Evolutionary conservation across 2,797 vertebrate species (phyloP).

Genomic region (Prunella strophiata): DNA sequence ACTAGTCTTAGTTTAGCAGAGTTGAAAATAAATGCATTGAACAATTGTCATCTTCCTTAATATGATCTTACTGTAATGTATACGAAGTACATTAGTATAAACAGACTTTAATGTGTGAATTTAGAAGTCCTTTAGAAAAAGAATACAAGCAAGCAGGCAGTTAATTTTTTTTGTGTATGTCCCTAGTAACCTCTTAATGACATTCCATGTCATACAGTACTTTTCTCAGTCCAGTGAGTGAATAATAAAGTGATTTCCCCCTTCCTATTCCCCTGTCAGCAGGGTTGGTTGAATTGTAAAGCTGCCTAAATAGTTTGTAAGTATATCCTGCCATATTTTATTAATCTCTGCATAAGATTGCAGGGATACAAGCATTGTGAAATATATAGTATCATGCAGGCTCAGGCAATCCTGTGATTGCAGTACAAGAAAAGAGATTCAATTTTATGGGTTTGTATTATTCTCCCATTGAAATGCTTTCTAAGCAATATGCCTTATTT

Average conservation of each 20-base stretch:
- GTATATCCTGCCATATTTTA: not conserved
- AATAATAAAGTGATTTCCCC: conserved; percentile 4
- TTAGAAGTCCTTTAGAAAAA: not conserved
- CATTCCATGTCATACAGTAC: not conserved
- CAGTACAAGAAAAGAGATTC: not conserved
- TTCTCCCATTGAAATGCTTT: not conserved
- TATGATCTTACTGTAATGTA: not conserved
- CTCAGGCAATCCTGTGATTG: not conserved
- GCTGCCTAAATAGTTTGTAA: not conserved
- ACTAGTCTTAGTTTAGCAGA: not conserved
- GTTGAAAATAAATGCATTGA: not conserved
- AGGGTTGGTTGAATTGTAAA: not conserved
- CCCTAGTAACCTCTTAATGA: not conserved
- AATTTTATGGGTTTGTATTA: not conserved
- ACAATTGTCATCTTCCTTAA: not conserved
- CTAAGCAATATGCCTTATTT: not conserved
- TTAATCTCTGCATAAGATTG: not conserved
- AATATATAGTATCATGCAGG: not conserved
- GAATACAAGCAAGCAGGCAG: not conserved
- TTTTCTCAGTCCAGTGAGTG: not conserved
- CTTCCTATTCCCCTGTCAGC: conserved; percentile 1
- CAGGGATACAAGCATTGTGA: not conserved
- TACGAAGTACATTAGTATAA: not conserved
- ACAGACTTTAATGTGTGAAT: not conserved
- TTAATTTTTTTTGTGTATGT: not conserved